These are phyloP conservation scores for Contarinia nasturtii DNA, from an alignment of 1,140 invertebrate genomes.

Conservation along the genomic window DNA sequence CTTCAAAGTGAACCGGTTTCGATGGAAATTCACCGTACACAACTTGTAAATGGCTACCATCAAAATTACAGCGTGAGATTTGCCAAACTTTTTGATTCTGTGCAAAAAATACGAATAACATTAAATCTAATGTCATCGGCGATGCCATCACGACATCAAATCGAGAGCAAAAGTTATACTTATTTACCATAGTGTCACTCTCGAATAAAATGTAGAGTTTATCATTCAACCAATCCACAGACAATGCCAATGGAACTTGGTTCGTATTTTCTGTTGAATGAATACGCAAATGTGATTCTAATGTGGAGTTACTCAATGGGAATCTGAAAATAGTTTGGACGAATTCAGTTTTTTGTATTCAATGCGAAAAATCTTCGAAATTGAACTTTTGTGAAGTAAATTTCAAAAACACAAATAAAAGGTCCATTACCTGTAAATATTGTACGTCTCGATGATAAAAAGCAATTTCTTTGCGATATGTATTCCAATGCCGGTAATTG, in stretches of 20 bases:
- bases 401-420: no score
- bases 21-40: conserved; percentile 43
- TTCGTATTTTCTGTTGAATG: neutral
- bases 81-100: conserved; percentile 31
- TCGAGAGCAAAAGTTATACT: no score
- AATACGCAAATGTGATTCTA: neutral
- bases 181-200: neutral
- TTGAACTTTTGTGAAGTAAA: no score
- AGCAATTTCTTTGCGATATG: conserved; percentile 47
- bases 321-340: neutral
- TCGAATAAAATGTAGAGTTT: conserved; percentile 61
- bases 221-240: conserved; percentile 73
- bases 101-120: conserved; percentile 9
- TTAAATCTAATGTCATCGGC: no score
- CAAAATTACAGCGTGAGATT: conserved; percentile 52
- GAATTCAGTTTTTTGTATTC: no score
- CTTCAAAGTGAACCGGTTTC: conserved; percentile 56
- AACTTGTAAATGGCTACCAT: conserved; percentile 43
- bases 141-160: no score
- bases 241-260: conserved; percentile 35
- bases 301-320: neutral
- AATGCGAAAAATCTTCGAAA: no score
- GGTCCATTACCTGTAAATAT: conserved; percentile 26
- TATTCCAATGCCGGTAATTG: conserved; percentile 42
- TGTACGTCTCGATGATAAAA: conserved; percentile 51